A percentile compares a stretch with the other conserved stretches of the same genome.
These are phyloP conservation scores for Dugesia japonica DNA, from an alignment of 2,888 invertebrate species.

Conservation along the genomic window DNA sequence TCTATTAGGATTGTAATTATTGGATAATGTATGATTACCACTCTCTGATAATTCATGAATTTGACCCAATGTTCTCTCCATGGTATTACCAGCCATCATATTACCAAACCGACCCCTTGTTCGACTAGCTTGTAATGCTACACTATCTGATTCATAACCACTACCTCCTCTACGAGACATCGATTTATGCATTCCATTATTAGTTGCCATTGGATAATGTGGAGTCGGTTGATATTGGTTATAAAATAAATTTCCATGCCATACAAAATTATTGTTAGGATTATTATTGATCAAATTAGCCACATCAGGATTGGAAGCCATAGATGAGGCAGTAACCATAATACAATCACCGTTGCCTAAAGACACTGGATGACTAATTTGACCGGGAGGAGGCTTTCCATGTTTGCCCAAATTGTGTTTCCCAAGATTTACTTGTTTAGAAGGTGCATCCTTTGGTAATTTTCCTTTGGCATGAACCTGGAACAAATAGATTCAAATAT, in stretches of 20 bases:
- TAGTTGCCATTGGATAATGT: background rate
- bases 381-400: background rate
- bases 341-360: background rate
- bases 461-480: background rate
- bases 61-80: background rate
- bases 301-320: background rate
- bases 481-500: too few species aligned
- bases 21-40: background rate
- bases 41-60: background rate
- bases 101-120: background rate
- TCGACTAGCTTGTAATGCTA: background rate
- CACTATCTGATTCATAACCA: background rate
- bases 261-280: too few species aligned
- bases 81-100: background rate
- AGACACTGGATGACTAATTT: background rate
- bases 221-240: background rate
- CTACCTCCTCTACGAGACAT: background rate
- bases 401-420: slow-evolving; percentile 7
- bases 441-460: background rate
- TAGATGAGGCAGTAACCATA: background rate
- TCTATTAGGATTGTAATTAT: background rate
- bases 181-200: background rate
- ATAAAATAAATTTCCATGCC: too few species aligned
- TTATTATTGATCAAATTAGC: background rate
- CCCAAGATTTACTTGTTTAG: slow-evolving; percentile 7